Base-by-base conservation (phyloP, 2,888 invertebrate species). In the Mycogona germanica region DNA sequence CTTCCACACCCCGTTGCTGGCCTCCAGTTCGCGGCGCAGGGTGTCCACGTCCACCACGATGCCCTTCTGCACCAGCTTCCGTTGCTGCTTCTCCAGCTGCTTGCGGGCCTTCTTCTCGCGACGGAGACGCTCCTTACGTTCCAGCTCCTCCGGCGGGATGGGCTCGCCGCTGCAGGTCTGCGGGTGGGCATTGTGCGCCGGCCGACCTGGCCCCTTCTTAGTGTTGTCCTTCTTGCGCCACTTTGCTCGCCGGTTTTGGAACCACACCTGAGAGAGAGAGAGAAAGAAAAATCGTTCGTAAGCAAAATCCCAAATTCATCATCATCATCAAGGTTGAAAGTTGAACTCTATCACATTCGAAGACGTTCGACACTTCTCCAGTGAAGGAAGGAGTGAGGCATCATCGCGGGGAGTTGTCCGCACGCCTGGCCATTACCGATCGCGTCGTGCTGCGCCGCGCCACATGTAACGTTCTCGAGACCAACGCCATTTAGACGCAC, bases 191-290 rank as follows among this genome's bases (percentile, higher is more conserved):
- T 96, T 96, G 75, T 96, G 96, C 5, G 96, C 93, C 41, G 96
- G 96, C 71, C 97, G 81, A 1, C 97, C 96, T 0, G 96, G 96
- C 19, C 96, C 96, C 70, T 96, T 97, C 74, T 93, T 92, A 55
- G 96, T 96, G 74, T 97, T 93, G 72, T 98, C 97, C 73, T 93
- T 92, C 76, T 98, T 98, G 59, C 97, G 80, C 92, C 97, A 98
- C 72, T 98, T 98, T 49, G 98, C 98, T 58, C 97, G 78, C 32
- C 98, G 80, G 75, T 98, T 98, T 76, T 98, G 98, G 75, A 98
- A 98, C 97, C 97, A 98, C 59, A 98, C 97, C 96, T 97, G 49
- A 2, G 25, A 38, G 7, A 9, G 26, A 46, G 26, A n/a, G n/a
- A n/a, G n/a, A n/a, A n/a, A n/a, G n/a, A n/a, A n/a, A n/a, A n/a